Conservation (phyloP, 2,888 invertebrate genomes). For the Tiphia femorata region DNA sequence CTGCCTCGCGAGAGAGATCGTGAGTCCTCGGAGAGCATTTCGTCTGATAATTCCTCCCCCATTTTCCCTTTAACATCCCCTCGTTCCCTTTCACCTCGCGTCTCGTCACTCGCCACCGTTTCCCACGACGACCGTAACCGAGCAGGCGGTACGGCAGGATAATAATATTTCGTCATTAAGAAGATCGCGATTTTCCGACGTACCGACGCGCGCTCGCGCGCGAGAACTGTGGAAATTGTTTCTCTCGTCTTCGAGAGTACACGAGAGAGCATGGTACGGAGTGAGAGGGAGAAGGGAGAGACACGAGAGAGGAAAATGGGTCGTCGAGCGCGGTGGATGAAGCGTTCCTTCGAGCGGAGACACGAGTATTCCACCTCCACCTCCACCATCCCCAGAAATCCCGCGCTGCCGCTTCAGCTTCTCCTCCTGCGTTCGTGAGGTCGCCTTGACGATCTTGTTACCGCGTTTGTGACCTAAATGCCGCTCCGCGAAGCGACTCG, state of each 20-base stretch:
- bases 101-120: no score
- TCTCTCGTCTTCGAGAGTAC: no score
- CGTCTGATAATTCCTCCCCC: constrained; percentile 1
- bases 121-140: no score
- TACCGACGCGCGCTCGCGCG: no score
- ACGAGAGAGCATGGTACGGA: no score
- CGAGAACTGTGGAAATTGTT: no score
- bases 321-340: constrained; percentile 13
- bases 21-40: no score
- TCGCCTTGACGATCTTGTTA: constrained; percentile 27
- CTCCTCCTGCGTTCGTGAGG: constrained; percentile 13
- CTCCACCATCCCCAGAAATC: constrained; percentile 13
- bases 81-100: background rate
- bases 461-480: constrained; percentile 22
- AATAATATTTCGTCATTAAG: constrained; percentile 1
- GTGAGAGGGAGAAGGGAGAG: no score
- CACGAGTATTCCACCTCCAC: background rate
- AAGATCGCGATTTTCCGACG: background rate
- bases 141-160: background rate
- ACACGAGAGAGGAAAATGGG: background rate
- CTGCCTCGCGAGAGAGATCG: no score
- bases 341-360: constrained; percentile 13
- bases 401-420: constrained; percentile 2
- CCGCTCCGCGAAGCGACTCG: constrained; percentile 11
- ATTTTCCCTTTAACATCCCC: background rate